Conservation (phyloP, 2,113 vertebrate species). For the Caranx ignobilis region DNA sequence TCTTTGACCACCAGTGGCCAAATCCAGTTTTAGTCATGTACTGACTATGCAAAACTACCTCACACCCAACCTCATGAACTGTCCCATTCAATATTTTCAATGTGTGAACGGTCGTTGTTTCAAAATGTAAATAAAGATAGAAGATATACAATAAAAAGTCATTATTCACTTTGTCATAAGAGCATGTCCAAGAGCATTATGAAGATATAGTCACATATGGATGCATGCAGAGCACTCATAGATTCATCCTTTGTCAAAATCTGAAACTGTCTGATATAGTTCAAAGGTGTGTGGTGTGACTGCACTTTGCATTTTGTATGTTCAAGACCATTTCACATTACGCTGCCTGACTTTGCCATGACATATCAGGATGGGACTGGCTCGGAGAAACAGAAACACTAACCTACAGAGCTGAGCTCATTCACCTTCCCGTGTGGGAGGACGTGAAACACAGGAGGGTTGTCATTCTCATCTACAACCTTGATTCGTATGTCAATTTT, state of each 20-base stretch:
- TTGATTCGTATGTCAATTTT: conserved; percentile 72
- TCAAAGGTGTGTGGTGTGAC: background rate
- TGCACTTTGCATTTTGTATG: too few relatives aligned
- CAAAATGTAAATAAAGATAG: background rate
- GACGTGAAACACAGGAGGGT: conserved; percentile 61
- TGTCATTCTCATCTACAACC: conserved; percentile 82
- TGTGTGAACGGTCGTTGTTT: background rate
- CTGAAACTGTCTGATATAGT: background rate
- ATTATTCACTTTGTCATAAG: background rate
- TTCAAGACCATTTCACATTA: too few relatives aligned
- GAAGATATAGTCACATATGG: background rate
- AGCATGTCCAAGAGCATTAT: background rate
- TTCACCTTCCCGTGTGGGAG: conserved; percentile 7
- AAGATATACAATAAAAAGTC: background rate
- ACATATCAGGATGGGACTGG: background rate
- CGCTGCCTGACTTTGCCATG: background rate
- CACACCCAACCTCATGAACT: too few relatives aligned
- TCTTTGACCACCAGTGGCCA: too few relatives aligned
- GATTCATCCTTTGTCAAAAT: background rate
- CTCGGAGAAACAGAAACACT: conserved; percentile 10
- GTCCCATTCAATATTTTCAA: background rate
- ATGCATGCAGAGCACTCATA: background rate
- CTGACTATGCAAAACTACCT: too few relatives aligned
- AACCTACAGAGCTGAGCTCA: conserved; percentile 66
- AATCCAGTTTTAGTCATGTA: too few relatives aligned